Percentiles rank a stretch among this genome's conserved stretches.
Conservation (phyloP, 2,888 invertebrate species). For the Diaprepes abbreviatus region DNA sequence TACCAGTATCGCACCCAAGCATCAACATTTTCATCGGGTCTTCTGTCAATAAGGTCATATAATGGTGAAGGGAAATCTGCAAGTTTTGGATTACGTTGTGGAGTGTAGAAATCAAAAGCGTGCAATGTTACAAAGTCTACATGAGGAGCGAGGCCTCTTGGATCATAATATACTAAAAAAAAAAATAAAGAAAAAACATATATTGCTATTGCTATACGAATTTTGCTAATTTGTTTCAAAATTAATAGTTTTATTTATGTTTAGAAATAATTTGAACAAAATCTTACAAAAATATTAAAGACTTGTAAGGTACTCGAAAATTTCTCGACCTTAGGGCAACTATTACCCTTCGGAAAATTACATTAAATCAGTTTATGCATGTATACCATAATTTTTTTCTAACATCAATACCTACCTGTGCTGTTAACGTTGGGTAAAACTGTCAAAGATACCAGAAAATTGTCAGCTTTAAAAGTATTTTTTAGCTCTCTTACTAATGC, state of each 20-base stretch:
- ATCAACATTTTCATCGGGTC: conserved; percentile 76
- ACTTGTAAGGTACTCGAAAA: too few species aligned
- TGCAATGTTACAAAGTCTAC: conserved; percentile 83
- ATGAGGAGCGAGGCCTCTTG: conserved; percentile 78
- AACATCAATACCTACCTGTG: conserved; percentile 71
- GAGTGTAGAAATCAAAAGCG: conserved; percentile 82
- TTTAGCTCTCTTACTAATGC: conserved; percentile 82
- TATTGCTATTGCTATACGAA: too few species aligned
- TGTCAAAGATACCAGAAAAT: conserved; percentile 71
- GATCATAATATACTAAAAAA: conserved; percentile 80
- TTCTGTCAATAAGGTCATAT: conserved; percentile 79
- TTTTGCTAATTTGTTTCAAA: too few species aligned
- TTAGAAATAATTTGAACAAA: too few species aligned
- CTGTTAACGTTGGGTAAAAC: conserved; percentile 80
- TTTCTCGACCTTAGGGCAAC: too few species aligned
- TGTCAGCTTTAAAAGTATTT: conserved; percentile 76
- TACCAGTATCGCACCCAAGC: conserved; percentile 76
- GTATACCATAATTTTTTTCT: too few species aligned
- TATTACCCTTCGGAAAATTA: too few species aligned
- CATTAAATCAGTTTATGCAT: too few species aligned
- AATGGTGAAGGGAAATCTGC: conserved; percentile 82
- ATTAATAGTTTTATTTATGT: too few species aligned
- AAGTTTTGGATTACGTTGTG: conserved; percentile 79
- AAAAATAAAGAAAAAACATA: conserved; percentile 51
- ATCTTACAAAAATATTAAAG: too few species aligned